Evolutionary conservation across 2,888 invertebrate species (phyloP).

Genomic region (Unio delphinus): DNA sequence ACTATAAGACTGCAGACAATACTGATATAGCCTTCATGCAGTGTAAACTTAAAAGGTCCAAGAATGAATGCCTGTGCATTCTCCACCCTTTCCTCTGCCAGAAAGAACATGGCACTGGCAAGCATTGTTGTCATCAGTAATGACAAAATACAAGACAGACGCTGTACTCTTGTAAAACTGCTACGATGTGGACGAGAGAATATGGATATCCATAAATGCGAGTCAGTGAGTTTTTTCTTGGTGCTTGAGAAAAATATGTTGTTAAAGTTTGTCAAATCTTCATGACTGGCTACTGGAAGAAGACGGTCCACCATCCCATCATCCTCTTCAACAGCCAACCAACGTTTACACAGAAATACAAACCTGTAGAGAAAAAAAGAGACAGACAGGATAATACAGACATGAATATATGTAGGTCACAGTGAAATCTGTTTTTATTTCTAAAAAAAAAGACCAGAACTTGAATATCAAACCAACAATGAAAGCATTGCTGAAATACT

Average conservation of each 20-base stretch:
- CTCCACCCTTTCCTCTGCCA: conserved; percentile 26
- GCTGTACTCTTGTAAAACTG: conserved; percentile 68
- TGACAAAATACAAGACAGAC: conserved; percentile 69
- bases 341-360: conserved; percentile 66
- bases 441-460: too few relatives aligned
- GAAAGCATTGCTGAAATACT: too few relatives aligned
- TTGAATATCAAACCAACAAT: too few relatives aligned
- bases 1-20: conserved; percentile 57
- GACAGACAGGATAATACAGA: too few relatives aligned
- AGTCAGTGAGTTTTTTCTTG: conserved; percentile 67
- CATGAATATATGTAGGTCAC: too few relatives aligned
- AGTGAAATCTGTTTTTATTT: too few relatives aligned
- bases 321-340: conserved; percentile 62
- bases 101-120: conserved; percentile 72
- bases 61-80: conserved; percentile 28
- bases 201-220: conserved; percentile 73
- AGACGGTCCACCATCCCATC: conserved; percentile 50
- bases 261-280: conserved; percentile 47
- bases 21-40: conserved; percentile 48
- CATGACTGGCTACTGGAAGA: conserved; percentile 42
- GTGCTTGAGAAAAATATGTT: conserved; percentile 59
- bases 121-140: conserved; percentile 71
- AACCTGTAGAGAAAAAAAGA: conserved; percentile 30
- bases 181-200: conserved; percentile 70
- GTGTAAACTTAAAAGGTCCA: conserved; percentile 44